Percentiles rank a stretch among this genome's conserved stretches.
phyloP scores from a whole-genome alignment of 2,888 invertebrate genomes.

The Chorisops tibialis region DNA sequence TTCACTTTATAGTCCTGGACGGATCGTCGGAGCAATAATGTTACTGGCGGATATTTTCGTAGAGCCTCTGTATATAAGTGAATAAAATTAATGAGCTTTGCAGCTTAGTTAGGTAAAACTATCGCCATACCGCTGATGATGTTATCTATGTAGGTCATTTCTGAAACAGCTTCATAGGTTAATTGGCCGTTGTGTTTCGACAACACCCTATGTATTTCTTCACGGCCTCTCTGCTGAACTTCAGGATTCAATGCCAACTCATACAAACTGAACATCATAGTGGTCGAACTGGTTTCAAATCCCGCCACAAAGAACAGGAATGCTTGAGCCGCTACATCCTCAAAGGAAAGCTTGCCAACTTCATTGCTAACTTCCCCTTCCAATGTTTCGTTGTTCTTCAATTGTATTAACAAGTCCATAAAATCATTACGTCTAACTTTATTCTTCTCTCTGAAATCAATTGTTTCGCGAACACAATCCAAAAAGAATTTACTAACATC shows the following conservation, averaged over 20 bases:
- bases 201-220: conserved; percentile 39
- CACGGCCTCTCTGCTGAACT: conserved; percentile 39
- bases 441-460: conserved; percentile 47
- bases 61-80: background rate
- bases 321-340: background rate
- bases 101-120: background rate
- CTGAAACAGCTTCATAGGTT: conserved; percentile 42
- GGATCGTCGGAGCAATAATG: background rate
- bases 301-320: conserved; percentile 35
- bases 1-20: background rate
- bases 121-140: conserved; percentile 43
- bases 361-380: background rate
- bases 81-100: background rate
- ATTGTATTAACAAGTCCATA: conserved; percentile 55
- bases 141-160: conserved; percentile 45
- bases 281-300: conserved; percentile 44
- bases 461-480: conserved; percentile 45
- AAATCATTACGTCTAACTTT: conserved; percentile 53
- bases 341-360: background rate
- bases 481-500: conserved; percentile 43
- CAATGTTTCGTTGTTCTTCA: conserved; percentile 39
- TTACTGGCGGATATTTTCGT: conserved; percentile 6
- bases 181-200: conserved; percentile 35
- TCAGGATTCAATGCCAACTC: conserved; percentile 41
- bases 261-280: conserved; percentile 41